A percentile compares a stretch with the other conserved stretches of the same genome.
These are phyloP conservation scores for Bombus breviceps DNA, from an alignment of 1,140 invertebrate species.

Conservation along the genomic window DNA sequence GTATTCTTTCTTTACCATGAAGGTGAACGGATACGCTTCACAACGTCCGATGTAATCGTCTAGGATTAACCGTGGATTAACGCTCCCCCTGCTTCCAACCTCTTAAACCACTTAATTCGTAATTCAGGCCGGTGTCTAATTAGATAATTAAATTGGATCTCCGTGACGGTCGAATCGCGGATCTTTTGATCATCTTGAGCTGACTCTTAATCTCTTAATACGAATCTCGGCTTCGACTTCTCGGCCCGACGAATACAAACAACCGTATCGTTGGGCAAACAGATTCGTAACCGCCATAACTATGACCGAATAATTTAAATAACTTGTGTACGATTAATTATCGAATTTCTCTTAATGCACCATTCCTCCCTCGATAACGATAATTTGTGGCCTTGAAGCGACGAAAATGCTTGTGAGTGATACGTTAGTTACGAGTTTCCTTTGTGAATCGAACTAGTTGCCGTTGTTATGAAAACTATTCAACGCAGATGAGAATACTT, in stretches of 20 bases:
- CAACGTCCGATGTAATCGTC: slow-evolving; percentile 20
- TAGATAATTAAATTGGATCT: slow-evolving; percentile 51
- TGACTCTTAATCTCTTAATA: slow-evolving; percentile 30
- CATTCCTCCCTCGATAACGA: neutral
- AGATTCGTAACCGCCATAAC: neutral
- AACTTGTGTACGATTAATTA: neutral
- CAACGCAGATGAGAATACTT: too few relatives aligned
- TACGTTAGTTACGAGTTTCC: neutral
- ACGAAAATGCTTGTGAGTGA: too few relatives aligned
- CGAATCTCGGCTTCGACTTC: neutral
- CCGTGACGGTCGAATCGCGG: slow-evolving; percentile 6
- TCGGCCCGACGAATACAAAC: neutral
- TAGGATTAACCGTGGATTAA: slow-evolving; percentile 47
- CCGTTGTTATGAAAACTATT: too few relatives aligned
- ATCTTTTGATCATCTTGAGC: slow-evolving; percentile 29
- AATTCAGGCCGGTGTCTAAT: slow-evolving; percentile 37
- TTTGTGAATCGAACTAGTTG: neutral
- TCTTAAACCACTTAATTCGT: slow-evolving; percentile 35
- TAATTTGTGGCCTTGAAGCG: neutral
- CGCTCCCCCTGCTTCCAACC: neutral
- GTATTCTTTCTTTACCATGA: neutral
- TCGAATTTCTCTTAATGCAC: neutral
- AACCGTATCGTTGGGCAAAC: neutral
- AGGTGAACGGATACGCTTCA: slow-evolving; percentile 14
- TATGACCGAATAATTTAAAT: neutral